Evolutionary conservation across 2,797 vertebrate species (phyloP), one percentile per base, ranked within the genome.

Genomic region (Tapirus indicus): DNA sequence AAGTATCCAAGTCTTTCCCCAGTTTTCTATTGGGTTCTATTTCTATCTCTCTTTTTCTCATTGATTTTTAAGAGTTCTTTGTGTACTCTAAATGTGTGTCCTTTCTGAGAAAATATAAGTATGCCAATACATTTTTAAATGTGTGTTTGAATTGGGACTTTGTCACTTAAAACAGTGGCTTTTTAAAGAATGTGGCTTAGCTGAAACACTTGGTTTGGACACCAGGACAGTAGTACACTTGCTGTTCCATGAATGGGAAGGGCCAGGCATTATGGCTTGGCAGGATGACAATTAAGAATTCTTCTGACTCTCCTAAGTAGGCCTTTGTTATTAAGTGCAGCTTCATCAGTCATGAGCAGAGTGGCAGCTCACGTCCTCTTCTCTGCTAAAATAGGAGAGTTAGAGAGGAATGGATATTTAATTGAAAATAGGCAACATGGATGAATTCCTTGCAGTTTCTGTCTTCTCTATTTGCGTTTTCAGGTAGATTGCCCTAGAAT

Each of bases 1-100:
- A 96, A 56, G 21, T 58, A 11, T 54, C 60, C 25, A 88, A 20
- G 23, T 47, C 20, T 84, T 88, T 92, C 35, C 32, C 64, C 58
- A 72, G 60, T 95, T 97, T 86, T 32, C 66, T 80, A 4, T 14
- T 64, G 32, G 8, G 1, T 27, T n/a, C n/a, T n/a, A n/a, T n/a
- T n/a, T n/a, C n/a, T 80, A 11, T 20, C 25, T 92, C 41, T 89
- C 14, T 47, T 93, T 92, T 60, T 75, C 27, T 83, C 7, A 23
- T 41, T 88, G 83, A 94, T 38, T 62, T 97, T 74, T 89, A 89
- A 58, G 38, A 83, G 9, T n/a, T 89, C 10, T 58, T 90, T 85
- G 35, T 77, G 14, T 75, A 82, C 80, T 80, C 7, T 49, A 82
- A 64, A 86, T 35, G 6, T 56, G 6, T 64, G 38, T 82, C 23